phyloP scores from a whole-genome alignment of 2,113 vertebrate species.

The Marmota monax region DNA sequence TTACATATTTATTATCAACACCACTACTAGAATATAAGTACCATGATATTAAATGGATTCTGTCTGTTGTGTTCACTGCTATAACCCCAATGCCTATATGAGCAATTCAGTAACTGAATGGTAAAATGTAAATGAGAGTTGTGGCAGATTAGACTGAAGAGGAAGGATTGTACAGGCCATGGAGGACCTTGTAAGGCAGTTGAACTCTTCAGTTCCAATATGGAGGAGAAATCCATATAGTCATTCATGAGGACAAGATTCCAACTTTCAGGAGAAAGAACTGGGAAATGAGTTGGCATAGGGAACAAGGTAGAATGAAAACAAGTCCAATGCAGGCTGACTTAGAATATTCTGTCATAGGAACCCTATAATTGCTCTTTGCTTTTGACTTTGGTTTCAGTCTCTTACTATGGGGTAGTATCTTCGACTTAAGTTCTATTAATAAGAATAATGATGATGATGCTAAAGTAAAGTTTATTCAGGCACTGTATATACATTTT shows the following conservation, averaged over 20 bases:
- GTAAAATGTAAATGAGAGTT: not conserved
- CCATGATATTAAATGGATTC: not conserved
- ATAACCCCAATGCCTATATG: not conserved
- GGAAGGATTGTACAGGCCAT: not conserved
- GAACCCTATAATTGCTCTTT: not conserved
- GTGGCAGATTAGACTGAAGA: not conserved
- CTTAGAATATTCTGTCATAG: not conserved
- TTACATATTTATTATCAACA: constrained; percentile 20
- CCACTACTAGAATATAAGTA: not conserved
- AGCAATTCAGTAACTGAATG: not conserved
- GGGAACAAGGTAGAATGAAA: not conserved
- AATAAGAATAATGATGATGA: not conserved
- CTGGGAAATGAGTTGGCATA: accelerated
- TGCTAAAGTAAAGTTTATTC: not conserved
- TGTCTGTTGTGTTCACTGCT: not conserved
- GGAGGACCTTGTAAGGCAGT: not conserved
- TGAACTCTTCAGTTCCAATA: not conserved
- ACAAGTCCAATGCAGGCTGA: not conserved
- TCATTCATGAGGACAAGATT: not conserved
- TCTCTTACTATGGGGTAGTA: not conserved
- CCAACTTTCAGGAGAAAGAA: constrained; percentile 24
- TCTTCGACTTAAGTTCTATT: constrained; percentile 34
- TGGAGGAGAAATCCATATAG: not conserved
- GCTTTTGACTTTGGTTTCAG: not conserved
- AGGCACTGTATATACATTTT: not conserved